A percentile compares a stretch with the other conserved stretches of the same genome.
Evolutionary conservation across 2,888 invertebrate species (phyloP).

Genomic region (Gerris lacustris): DNA sequence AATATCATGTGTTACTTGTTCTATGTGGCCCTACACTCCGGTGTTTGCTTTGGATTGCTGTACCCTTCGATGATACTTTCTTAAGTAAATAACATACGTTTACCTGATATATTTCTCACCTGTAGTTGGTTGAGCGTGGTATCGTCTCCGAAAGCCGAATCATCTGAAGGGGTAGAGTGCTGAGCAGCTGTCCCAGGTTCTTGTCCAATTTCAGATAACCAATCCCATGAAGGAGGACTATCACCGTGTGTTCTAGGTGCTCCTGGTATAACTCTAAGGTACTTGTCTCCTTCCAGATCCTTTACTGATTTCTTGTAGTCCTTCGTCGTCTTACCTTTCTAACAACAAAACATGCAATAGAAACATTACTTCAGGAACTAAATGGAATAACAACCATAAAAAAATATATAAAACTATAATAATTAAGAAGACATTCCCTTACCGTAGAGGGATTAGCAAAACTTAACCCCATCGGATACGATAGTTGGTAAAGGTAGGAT

Average conservation of each 20-base stretch:
- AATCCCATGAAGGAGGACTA: conserved; percentile 59
- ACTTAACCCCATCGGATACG: no score
- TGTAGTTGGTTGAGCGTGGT: neutral
- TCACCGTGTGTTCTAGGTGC: conserved; percentile 65
- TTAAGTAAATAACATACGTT: neutral
- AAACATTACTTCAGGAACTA: neutral
- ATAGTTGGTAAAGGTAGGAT: no score
- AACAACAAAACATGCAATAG: conserved; percentile 30
- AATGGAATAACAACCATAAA: conserved; percentile 1
- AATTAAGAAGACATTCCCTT: conserved; percentile 18
- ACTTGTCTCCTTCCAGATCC: conserved; percentile 58
- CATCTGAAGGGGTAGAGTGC: conserved; percentile 13
- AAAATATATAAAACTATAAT: neutral
- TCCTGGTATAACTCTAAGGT: conserved; percentile 59
- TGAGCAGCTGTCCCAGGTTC: neutral
- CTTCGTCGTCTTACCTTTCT: conserved; percentile 72
- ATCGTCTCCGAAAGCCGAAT: conserved; percentile 21
- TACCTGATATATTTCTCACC: neutral
- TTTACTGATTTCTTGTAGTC: conserved; percentile 63
- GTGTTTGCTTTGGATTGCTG: no score
- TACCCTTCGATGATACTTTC: no score
- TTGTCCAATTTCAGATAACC: conserved; percentile 37
- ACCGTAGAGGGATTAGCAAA: no score
- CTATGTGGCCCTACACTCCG: no score
- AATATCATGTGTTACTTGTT: no score